Conservation (phyloP, 1,140 invertebrate genomes). For the Trachelipus rathkii region DNA sequence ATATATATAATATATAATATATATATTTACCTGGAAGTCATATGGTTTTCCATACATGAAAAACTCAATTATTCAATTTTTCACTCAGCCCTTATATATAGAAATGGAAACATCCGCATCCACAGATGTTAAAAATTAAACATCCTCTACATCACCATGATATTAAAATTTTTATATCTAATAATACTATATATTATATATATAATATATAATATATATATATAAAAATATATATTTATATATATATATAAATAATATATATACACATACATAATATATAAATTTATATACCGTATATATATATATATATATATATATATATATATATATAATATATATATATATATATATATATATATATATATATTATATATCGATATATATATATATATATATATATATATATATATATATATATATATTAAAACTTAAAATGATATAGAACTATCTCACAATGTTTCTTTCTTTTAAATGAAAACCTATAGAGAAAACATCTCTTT, state of each 20-base stretch:
- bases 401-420: background rate
- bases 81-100: no score
- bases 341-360: background rate
- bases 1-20: no score
- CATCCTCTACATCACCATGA: no score
- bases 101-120: no score
- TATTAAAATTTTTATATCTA: no score
- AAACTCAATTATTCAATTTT: no score
- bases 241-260: slow-evolving; percentile 4
- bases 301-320: background rate
- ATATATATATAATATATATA: slow-evolving; percentile 10
- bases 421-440: background rate
- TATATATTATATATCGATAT: background rate
- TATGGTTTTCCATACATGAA: no score
- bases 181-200: background rate
- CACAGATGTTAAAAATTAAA: no score
- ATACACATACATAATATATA: background rate
- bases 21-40: no score
- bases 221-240: background rate
- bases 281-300: background rate
- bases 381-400: slow-evolving; percentile 13
- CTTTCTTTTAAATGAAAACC: no score
- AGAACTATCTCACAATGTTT: background rate
- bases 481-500: no score
- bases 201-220: background rate